These are phyloP conservation scores for Hystrix brachyura DNA, from an alignment of 2,113 vertebrate genomes.

Conservation along the genomic window DNA sequence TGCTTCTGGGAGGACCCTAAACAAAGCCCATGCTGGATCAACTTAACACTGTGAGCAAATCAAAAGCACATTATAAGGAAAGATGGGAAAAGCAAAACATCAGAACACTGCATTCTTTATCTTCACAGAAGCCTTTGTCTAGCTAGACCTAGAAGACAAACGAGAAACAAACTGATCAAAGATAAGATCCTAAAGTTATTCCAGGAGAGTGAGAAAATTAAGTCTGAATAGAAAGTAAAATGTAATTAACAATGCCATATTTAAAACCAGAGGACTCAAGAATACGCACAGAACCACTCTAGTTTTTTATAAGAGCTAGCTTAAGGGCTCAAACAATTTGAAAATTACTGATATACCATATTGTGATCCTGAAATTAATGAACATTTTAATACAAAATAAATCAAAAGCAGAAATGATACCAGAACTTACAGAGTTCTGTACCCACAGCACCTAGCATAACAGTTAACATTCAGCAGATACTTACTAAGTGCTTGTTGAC, in stretches of 20 bases:
- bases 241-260: neutral
- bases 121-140: conserved; percentile 37
- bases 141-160: conserved; percentile 3
- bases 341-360: neutral
- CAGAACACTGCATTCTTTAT: neutral
- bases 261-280: conserved; percentile 39
- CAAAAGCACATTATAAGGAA: neutral
- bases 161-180: neutral
- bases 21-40: conserved; percentile 30
- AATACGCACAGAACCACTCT: neutral
- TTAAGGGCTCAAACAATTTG: neutral
- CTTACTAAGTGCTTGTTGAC: neutral
- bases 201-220: neutral
- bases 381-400: neutral
- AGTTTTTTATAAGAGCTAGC: neutral
- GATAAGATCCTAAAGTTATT: neutral
- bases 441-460: neutral
- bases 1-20: neutral
- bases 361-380: neutral
- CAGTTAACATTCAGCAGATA: neutral
- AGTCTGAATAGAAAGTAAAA: neutral
- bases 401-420: conserved; percentile 14
- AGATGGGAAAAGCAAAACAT: neutral
- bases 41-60: conserved; percentile 25
- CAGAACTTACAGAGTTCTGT: neutral